Percentiles rank a stretch among this genome's conserved stretches.
These are phyloP conservation scores for Drosophila nikananu DNA, from an alignment of 1,140 invertebrate genomes.

Conservation along the genomic window DNA sequence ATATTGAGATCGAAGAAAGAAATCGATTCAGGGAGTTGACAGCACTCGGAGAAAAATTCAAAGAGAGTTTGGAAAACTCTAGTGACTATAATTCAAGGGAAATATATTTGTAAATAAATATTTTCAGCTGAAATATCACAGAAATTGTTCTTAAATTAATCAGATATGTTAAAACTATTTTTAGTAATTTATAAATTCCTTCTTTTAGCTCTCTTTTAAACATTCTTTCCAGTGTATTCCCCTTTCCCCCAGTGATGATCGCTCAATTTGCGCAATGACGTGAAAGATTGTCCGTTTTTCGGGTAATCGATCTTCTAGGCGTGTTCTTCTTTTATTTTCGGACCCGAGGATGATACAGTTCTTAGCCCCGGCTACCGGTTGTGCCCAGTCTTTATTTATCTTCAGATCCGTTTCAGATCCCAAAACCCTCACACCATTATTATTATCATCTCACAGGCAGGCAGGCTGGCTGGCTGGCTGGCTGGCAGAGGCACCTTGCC, in stretches of 20 bases:
- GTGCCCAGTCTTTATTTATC: conserved; percentile 7
- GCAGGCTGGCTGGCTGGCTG: not conserved
- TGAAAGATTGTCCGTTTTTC: conserved; percentile 62
- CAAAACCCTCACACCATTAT: conserved; percentile 8
- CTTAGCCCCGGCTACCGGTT: conserved; percentile 60
- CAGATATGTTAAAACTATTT: not conserved
- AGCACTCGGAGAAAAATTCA: not conserved
- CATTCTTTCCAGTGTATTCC: conserved; percentile 22
- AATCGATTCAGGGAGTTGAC: conserved; percentile 5
- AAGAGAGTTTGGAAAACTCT: not conserved
- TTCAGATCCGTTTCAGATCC: conserved; percentile 36
- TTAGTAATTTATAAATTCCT: not conserved
- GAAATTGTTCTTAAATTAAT: no score
- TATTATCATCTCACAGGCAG: no score
- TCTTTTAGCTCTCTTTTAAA: accelerated
- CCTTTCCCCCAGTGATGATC: conserved; percentile 67
- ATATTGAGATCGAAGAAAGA: conserved; percentile 28
- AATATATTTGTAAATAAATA: no score
- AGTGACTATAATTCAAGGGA: not conserved
- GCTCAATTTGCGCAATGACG: conserved; percentile 84
- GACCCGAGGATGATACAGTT: conserved; percentile 65
- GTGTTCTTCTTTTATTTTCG: conserved; percentile 23
- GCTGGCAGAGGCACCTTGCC: conserved; percentile 24
- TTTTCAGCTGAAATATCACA: accelerated
- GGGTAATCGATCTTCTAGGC: conserved; percentile 76